Base-by-base conservation (phyloP, 35 echinoderm and acorn worm species). In the Hemicentrotus pulcherrimus region DNA sequence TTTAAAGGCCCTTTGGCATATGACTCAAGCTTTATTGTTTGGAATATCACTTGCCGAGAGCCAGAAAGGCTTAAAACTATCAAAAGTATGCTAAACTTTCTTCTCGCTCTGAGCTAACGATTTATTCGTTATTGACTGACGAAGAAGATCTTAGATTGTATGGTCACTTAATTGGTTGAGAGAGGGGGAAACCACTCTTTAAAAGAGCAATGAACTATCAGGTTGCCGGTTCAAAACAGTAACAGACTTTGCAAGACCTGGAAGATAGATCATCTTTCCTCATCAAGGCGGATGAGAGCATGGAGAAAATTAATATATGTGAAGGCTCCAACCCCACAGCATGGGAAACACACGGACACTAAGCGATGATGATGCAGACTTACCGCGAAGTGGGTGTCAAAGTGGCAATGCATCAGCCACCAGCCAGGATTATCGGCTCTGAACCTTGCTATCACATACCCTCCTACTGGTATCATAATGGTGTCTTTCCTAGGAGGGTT, bases 331-430 rank as follows among this genome's bases (percentile, higher is more conserved):
- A 85, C 2, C 30, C 16, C 70, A 19, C 15, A 85, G 16, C 15
- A 85, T 85, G 70, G 70, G 2, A 19, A 85, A 85, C 15, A 30
- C 16, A 55, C 16, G 1, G 15, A 47, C 18, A 32, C 9, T 91
- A 6, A 91, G 15, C 32, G 32, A 59, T 11, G 9, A 59, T 94
- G 4, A 59, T 59, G 52, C 16, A 2, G 16, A 59, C 96, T 91
- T 91, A 97, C 97, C 90, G 91, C 60, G 7, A 96, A 32, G 92
- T 99, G 98, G 28, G 97, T 97, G 78, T 97, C 94, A 15, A 96
- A 59, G 59, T 99, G 98, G 59, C 98, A 99, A 85, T 99, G 97
- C 22, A 99, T 96, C 10, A 96, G 45, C 98, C 98, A 99, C 97
- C 97, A 99, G 9, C 98, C 98, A 58, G 98, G 98, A 48, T 99